Base-by-base conservation (phyloP, 2,113 vertebrate species). In the Aptenodytes patagonicus region DNA sequence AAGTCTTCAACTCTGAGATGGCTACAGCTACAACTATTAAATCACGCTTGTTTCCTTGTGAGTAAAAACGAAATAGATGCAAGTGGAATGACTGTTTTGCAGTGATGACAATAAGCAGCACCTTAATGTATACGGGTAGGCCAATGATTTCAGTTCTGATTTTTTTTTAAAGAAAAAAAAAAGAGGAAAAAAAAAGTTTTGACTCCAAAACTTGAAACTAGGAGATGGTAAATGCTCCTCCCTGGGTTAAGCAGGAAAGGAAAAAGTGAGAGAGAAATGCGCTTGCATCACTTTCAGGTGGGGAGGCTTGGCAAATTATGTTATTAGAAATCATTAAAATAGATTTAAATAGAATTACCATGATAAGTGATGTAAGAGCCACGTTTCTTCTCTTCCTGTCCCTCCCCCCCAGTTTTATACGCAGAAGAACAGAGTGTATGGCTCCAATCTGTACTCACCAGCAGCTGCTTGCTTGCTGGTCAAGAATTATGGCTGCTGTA, bases 251-350 rank as follows among this genome's bases (percentile, higher is more conserved):
- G 31, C 34, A 80, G 40, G 54, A 76, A 85, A 49, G 49, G 57
- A 55, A 31, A 62, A 87, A 72, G 4, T 78, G 47, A 36, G 69
- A 51, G 42, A 80, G 47, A 77, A 20, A 38, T 75, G n/a, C 11
- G 1, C 24, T 90, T 91, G 31, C 47, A 66, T 76, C 62, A 51
- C 64, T 77, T 80, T 85, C 54, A 68, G 58, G 22, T 85, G 65
- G 66, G 52, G n/a, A 95, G 84, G 61, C 66, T 93, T 82, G 58
- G 73, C 34, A 89, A 91, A 94, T 89, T 89, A 85, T 85, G 78
- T 89, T 76, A 85, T 90, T 94, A 87, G 75, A 93, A 91, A 71
- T 85, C 17, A 71, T 87, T 96, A 90, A 91, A 90, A 93, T 83
- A 93, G 31, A 92, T 93, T 90, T 90, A 54, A 91, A 94, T 79